Percentiles rank a stretch among this genome's conserved stretches.
phyloP scores from a whole-genome alignment of 2,888 invertebrate genomes.

The Rhopalosiphum nymphaeae region DNA sequence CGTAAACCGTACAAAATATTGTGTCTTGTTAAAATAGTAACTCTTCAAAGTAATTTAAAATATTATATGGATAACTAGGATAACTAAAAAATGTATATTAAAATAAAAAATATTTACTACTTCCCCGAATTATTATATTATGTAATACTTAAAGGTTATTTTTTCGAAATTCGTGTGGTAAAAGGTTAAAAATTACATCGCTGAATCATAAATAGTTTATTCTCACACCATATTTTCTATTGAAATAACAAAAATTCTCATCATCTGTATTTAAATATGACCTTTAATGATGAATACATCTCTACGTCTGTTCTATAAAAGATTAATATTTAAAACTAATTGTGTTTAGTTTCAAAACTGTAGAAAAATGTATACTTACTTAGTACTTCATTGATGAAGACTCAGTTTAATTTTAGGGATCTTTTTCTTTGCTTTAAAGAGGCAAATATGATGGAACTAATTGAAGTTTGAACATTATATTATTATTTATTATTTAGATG shows the following conservation, averaged over 20 bases:
- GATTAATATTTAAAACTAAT: neutral
- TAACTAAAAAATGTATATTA: slow-evolving; percentile 4
- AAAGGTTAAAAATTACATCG: neutral
- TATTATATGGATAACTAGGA: neutral
- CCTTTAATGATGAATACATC: neutral
- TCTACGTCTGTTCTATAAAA: neutral
- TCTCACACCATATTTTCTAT: neutral
- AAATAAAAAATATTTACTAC: neutral
- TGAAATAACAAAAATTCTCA: neutral
- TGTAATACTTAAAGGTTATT: neutral
- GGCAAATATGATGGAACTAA: neutral
- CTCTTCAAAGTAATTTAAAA: neutral
- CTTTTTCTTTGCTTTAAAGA: neutral
- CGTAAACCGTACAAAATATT: neutral
- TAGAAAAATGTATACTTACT: neutral
- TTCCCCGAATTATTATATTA: neutral
- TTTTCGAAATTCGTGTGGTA: neutral
- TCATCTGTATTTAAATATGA: neutral
- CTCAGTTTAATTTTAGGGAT: neutral
- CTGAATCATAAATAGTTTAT: neutral
- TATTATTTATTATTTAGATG: neutral
- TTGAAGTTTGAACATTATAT: neutral
- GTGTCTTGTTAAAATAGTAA: neutral
- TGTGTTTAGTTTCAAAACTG: neutral
- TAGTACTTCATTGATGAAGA: neutral